Base-by-base conservation (phyloP, 1,140 invertebrate genomes). In the Drosophila bipectinata region DNA sequence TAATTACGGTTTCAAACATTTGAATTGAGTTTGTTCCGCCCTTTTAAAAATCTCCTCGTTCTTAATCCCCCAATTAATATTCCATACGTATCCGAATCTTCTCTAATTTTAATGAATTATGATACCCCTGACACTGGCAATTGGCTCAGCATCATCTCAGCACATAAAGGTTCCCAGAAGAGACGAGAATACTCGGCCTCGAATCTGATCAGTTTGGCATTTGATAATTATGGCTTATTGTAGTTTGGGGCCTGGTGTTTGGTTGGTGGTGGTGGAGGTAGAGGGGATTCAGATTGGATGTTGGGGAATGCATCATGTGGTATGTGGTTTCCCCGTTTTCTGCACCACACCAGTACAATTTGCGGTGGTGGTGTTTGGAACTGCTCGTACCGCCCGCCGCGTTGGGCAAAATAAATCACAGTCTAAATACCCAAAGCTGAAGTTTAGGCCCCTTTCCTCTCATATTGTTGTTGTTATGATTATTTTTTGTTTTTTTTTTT, bases 171-270 rank as follows among this genome's bases (percentile, higher is more conserved):
- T 18, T 32, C 49, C 61, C 61, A 68, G 63, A 21, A 39, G 59
- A 34, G 60, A 66, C 44, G 34, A 63, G 53, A 63, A 47, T 55
- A 57, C 21, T 14, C 32, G 7, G 37, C 37, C 24, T 24, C 61
- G 64, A 39, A 73, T 73, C 52, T 44, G 60, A 75, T 81, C 82
- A 63, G 73, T 81, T 82, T 84, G 75, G 60, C 81, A 76, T 77
- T 81, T 84, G 78, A 84, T 84, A 84, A 84, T 84, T 84, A 87
- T 84, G 82, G 81, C 81, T 87, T 87, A 87, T 84, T 87, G 81
- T 83, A 78, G 73, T 73, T 68, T 55, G 28, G 58, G 28, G 54
- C 12, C 44, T 51, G 58, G 24, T n/a, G 44, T 39, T 24, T 64
- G 47, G 58, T n/a, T 6, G 6, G 26, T 14, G 39, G n/a, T 5